Conservation (phyloP, 2,888 invertebrate species). For the Pedicia rivosa region DNA sequence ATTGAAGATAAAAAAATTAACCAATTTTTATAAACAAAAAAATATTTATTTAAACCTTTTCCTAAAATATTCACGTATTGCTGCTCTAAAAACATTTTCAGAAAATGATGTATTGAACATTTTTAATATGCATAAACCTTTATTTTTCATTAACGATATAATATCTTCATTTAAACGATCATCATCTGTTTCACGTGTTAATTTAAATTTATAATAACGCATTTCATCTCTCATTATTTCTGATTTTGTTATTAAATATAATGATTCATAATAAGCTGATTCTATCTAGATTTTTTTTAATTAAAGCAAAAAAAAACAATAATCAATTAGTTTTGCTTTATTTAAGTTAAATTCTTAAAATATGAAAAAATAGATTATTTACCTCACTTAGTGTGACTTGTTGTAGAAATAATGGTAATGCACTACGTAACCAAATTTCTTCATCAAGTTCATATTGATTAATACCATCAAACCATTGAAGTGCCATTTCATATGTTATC, state of each 20-base stretch:
- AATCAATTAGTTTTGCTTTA: not conserved
- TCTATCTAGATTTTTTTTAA: not conserved
- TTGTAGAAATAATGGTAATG: slow-evolving; percentile 1
- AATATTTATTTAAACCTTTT: slow-evolving; percentile 4
- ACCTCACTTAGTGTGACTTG: slow-evolving; percentile 1
- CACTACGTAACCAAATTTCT: slow-evolving; percentile 1
- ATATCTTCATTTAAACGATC: slow-evolving; percentile 4
- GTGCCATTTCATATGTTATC: not conserved
- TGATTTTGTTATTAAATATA: slow-evolving; percentile 1
- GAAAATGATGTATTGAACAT: slow-evolving; percentile 7
- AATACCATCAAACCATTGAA: slow-evolving; percentile 3
- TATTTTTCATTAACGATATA: slow-evolving; percentile 6
- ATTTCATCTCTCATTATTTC: slow-evolving; percentile 3
- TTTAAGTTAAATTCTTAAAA: not conserved
- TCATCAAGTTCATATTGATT: slow-evolving; percentile 2
- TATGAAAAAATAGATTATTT: not conserved
- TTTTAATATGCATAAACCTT: slow-evolving; percentile 7
- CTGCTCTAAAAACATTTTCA: slow-evolving; percentile 4
- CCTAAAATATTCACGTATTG: slow-evolving; percentile 6
- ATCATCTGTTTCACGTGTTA: slow-evolving; percentile 3
- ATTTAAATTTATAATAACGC: not conserved
- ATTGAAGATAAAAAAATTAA: not conserved
- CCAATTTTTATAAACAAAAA: not conserved
- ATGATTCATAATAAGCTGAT: slow-evolving; percentile 2
- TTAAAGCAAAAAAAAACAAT: slow-evolving; percentile 1